Evolutionary conservation across 2,113 vertebrate genomes (phyloP), one percentile per base, ranked within the genome.

Genomic region (Lutjanus erythropterus): DNA sequence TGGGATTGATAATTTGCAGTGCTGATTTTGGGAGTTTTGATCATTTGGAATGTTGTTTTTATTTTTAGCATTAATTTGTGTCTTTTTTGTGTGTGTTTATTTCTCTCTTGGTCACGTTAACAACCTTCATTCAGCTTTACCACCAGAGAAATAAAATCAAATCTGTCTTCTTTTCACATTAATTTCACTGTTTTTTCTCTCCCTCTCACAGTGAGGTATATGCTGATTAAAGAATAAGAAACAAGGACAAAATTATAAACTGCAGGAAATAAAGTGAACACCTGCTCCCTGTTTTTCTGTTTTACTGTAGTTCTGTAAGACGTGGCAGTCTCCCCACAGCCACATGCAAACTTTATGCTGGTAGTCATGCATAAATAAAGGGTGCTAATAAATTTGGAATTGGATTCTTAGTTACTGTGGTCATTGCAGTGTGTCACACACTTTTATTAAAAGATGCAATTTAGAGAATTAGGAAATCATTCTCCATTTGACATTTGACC

Each of bases 361-460:
- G 25, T 19, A 53, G 46, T 62, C 35, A 52, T 39, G 47, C 23
- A 52, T 69, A 33, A 33, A 35, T 35, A 44, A 60, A 19, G 27
- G 21, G 27, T 11, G 37, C 35, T 70, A 69, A 47, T 47, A n/a
- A 5, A 50, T 69, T 60, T 60, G 9, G 33, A 52, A 50, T 42
- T 33, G 53, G 55, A 60, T 59, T 60, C 35, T 15, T 35, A 53
- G 33, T 61, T 29, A 44, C 46, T 33, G 47, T 71, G 66, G 47
- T 27, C 16, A 55, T 5, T 44, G 21, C 47, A 33, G 55, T 3
- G 7, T 42, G 25, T 62, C 35, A 21, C 18, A 41, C 44, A n/a
- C 23, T 58, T 59, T 64, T 77, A 68, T 50, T 59, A 58, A 49
- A 77, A 68, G 49, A 46, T 21, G 42, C 14, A 76, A 37, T 37